Evolutionary conservation across 2,113 vertebrate species (phyloP).

Genomic region (Haemorhous mexicanus): DNA sequence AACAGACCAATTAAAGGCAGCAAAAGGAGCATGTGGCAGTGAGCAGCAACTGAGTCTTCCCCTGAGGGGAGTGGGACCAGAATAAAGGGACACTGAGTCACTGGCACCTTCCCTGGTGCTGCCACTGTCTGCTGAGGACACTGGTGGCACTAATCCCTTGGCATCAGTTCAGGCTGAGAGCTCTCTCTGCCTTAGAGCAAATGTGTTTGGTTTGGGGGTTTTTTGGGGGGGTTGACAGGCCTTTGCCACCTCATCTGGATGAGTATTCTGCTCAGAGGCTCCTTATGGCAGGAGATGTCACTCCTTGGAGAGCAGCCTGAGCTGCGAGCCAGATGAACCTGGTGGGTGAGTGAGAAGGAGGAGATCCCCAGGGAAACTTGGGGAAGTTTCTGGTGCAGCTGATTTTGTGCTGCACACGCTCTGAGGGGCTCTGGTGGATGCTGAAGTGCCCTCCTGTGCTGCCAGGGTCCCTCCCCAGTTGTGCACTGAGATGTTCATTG

Average conservation of each 20-base stretch:
- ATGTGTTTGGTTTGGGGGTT: background rate
- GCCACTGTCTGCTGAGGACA: background rate
- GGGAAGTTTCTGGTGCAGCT: background rate
- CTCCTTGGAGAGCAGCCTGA: background rate
- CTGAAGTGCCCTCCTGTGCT: background rate
- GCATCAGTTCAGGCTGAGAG: background rate
- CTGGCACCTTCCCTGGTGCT: background rate
- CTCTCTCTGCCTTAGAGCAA: background rate
- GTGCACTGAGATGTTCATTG: background rate
- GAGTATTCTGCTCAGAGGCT: background rate
- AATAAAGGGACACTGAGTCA: background rate
- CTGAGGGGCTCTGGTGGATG: background rate
- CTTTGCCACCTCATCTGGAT: background rate
- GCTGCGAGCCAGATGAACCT: background rate
- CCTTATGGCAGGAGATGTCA: background rate
- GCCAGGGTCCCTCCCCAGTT: background rate
- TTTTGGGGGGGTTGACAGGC: rapidly evolving
- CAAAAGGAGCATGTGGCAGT: background rate
- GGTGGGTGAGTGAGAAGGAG: background rate
- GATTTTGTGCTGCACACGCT: background rate
- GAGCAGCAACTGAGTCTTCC: background rate
- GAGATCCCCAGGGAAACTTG: background rate
- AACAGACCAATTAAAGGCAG: background rate
- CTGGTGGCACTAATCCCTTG: background rate
- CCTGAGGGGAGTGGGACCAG: background rate